Evolutionary conservation across 2,888 invertebrate genomes (phyloP).

Genomic region (Troglohyphantes excavatus): DNA sequence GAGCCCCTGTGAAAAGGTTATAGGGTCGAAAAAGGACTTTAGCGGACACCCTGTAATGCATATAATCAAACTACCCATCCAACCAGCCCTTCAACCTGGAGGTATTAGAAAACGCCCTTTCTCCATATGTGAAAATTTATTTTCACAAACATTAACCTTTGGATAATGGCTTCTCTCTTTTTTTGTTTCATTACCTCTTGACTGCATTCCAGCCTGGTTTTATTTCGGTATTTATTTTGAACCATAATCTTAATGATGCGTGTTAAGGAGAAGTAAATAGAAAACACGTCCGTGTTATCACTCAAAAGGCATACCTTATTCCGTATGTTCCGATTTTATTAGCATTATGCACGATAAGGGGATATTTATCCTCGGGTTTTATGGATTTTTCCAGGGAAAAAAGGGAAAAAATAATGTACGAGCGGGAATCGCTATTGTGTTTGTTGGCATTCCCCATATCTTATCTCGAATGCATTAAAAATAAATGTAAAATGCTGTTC

Average conservation of each 20-base stretch:
- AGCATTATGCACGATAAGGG: constrained; percentile 6
- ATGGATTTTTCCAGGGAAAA: background rate
- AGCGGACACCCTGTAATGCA: too few species aligned
- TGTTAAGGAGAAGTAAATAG: constrained; percentile 11
- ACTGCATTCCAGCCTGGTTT: background rate
- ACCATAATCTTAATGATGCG: background rate
- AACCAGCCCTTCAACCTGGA: too few species aligned
- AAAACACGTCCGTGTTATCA: constrained; percentile 10
- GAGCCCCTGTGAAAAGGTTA: too few species aligned
- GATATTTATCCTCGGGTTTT: background rate
- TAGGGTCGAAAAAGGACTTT: too few species aligned
- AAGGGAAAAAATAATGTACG: too few species aligned
- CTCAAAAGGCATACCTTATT: background rate
- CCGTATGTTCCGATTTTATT: constrained; percentile 21
- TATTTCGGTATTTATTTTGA: background rate
- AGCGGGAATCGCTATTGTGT: too few species aligned
- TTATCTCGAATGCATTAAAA: too few species aligned
- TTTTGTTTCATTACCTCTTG: background rate
- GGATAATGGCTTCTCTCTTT: background rate
- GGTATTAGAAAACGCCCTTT: background rate
- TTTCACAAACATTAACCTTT: background rate
- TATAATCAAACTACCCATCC: too few species aligned
- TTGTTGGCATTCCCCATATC: too few species aligned
- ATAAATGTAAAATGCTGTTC: too few species aligned
- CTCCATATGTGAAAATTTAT: background rate